Evolutionary conservation across 2,888 invertebrate species (phyloP).

Genomic region (Himalopsyche tibetana): DNA sequence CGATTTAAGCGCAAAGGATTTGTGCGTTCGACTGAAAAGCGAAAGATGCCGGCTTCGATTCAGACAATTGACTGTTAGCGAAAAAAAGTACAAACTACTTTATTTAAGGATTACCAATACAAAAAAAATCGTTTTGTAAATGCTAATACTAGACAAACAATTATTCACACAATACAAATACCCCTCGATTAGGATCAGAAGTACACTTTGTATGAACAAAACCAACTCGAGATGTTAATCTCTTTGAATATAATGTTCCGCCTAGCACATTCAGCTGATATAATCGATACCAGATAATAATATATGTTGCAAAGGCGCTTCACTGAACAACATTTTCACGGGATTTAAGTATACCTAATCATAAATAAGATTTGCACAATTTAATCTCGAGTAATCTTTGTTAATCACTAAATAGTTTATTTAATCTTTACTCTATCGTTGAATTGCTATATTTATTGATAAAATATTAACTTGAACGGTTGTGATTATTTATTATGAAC

Average conservation of each 20-base stretch:
- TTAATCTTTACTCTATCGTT: neutral
- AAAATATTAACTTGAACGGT: neutral
- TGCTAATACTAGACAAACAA: constrained; percentile 35
- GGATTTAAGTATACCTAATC: constrained; percentile 29
- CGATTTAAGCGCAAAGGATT: neutral
- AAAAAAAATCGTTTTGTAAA: constrained; percentile 10
- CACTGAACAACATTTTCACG: constrained; percentile 32
- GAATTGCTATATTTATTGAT: neutral
- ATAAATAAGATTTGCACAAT: constrained; percentile 42
- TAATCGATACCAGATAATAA: constrained; percentile 27
- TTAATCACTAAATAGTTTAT: neutral
- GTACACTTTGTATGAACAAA: constrained; percentile 35
- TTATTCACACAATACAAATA: constrained; percentile 36
- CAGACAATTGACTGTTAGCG: constrained; percentile 24
- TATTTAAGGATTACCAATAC: neutral
- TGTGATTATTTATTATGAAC: neutral
- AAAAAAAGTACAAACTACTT: neutral
- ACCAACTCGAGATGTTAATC: constrained; percentile 35
- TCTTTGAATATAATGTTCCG: constrained; percentile 39
- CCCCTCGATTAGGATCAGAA: constrained; percentile 35
- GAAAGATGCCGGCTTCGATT: constrained; percentile 32
- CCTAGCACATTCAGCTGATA: constrained; percentile 38
- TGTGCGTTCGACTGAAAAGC: constrained; percentile 32
- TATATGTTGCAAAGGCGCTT: constrained; percentile 20
- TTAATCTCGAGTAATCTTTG: constrained; percentile 10